Conservation (phyloP, 2,888 invertebrate genomes). For the Erannis defoliaria region DNA sequence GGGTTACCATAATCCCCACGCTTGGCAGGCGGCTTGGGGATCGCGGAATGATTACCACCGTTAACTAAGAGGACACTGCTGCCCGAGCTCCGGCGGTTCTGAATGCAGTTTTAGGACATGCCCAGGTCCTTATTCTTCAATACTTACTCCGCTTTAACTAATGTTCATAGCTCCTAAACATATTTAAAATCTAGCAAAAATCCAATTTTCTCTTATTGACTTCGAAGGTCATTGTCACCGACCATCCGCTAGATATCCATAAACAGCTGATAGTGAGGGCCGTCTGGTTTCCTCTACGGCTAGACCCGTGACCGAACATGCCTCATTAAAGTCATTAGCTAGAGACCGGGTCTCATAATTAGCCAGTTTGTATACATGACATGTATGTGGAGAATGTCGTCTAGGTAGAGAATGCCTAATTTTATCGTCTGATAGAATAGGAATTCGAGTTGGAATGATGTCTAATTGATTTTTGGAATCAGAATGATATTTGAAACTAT, state of each 20-base stretch:
- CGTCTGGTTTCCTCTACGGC: not conserved
- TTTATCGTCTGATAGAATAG: not conserved
- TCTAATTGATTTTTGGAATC: not conserved
- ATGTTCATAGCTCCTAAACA: no score
- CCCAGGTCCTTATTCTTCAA: no score
- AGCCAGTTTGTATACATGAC: slow-evolving; percentile 6
- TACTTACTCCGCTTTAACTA: no score
- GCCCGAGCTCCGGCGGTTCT: no score
- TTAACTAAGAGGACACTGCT: no score
- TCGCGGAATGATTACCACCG: no score
- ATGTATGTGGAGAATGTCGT: slow-evolving; percentile 9
- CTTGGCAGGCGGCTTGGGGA: no score
- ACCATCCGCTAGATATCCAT: not conserved
- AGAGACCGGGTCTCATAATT: slow-evolving; percentile 9
- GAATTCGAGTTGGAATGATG: not conserved
- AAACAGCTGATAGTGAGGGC: slow-evolving; percentile 3
- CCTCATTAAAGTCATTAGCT: slow-evolving; percentile 10
- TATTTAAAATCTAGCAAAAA: no score
- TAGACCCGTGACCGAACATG: slow-evolving; percentile 16
- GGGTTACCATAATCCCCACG: no score
- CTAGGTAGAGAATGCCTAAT: not conserved
- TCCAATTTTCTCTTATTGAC: no score
- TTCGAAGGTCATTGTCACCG: not conserved
- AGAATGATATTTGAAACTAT: not conserved
- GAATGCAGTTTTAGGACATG: no score